Conservation (phyloP, 2,797 vertebrate species). For the Sebastes vulpes region DNA sequence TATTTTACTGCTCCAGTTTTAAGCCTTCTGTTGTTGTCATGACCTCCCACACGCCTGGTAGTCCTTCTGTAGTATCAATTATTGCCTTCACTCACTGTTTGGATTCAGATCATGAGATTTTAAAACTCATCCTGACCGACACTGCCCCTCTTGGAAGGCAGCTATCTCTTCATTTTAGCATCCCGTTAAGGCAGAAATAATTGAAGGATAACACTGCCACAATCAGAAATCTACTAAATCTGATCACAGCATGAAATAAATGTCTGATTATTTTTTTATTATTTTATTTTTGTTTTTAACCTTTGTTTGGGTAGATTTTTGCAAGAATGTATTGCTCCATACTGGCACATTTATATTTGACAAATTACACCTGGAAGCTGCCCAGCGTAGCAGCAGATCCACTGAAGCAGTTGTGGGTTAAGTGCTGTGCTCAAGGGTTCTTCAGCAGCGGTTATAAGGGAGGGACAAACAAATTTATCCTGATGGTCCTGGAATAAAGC, state of each 20-base stretch:
- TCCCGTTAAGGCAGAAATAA: neutral
- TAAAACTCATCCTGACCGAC: neutral
- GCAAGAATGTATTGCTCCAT: neutral
- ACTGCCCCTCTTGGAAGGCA: neutral
- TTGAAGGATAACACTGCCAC: neutral
- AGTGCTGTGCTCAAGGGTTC: neutral
- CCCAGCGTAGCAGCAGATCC: neutral
- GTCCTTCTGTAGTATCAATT: neutral
- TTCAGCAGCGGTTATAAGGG: neutral
- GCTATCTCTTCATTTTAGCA: neutral
- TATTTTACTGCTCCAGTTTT: neutral
- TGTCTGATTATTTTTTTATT: neutral
- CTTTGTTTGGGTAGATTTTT: neutral
- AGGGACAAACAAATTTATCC: neutral
- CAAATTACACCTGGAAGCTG: neutral
- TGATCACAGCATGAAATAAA: neutral
- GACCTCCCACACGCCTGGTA: neutral
- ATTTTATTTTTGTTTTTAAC: neutral
- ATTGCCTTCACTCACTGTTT: neutral
- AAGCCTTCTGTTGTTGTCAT: neutral
- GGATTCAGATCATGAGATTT: neutral
- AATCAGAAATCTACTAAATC: neutral
- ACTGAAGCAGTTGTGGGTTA: neutral
- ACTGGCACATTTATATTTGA: neutral
- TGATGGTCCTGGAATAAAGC: neutral